phyloP scores from a whole-genome alignment of 2,888 invertebrate species.

The Oegoconia quadripuncta region DNA sequence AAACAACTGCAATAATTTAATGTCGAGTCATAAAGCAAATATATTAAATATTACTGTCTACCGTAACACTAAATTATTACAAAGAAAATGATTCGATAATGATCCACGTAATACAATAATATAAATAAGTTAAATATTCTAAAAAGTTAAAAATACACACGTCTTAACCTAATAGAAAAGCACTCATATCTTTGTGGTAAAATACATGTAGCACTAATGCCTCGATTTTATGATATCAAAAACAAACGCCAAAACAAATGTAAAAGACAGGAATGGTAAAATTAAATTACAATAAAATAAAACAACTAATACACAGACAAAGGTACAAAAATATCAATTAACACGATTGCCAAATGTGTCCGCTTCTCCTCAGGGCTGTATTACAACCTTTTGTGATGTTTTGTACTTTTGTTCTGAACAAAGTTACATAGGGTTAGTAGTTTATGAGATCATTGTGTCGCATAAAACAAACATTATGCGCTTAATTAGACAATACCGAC shows the following conservation, averaged over 20 bases:
- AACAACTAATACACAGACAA: constrained; percentile 68
- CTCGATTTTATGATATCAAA: constrained; percentile 32
- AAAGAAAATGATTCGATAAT: constrained; percentile 75
- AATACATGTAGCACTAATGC: constrained; percentile 38
- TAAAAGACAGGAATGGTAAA: constrained; percentile 65
- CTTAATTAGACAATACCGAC: constrained; percentile 70
- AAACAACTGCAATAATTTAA: constrained; percentile 71
- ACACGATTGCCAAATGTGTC: constrained; percentile 46
- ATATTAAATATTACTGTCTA: constrained; percentile 77
- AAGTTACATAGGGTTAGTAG: constrained; percentile 68
- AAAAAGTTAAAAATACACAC: constrained; percentile 79
- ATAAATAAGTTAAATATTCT: constrained; percentile 79
- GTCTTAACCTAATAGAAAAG: constrained; percentile 76
- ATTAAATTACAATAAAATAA: constrained; percentile 47
- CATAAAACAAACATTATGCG: constrained; percentile 60
- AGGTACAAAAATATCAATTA: constrained; percentile 71
- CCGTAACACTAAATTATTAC: constrained; percentile 75
- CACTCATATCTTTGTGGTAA: constrained; percentile 63
- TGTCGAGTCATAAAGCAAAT: constrained; percentile 71
- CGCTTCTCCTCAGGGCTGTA: constrained; percentile 24
- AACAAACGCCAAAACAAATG: constrained; percentile 60
- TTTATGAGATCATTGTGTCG: constrained; percentile 76
- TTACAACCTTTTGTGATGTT: constrained; percentile 41
- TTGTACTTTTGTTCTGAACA: constrained; percentile 75
- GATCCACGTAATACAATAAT: constrained; percentile 72